These are phyloP conservation scores for Porites australiensis DNA, from an alignment of 64 coral and sea anemone species.

Conservation along the genomic window DNA sequence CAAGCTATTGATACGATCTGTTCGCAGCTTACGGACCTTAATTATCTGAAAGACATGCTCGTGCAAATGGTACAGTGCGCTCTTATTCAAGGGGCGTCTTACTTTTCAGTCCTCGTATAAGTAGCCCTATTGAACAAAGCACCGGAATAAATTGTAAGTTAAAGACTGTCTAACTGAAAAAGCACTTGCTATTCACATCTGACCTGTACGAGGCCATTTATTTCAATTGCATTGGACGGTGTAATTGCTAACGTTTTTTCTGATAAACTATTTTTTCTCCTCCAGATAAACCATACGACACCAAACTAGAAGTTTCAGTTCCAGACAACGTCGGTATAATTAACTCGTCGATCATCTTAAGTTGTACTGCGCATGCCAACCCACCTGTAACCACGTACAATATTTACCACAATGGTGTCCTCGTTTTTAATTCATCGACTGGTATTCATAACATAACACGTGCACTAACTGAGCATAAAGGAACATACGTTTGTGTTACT, in stretches of 20 bases:
- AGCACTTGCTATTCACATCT: too few species aligned
- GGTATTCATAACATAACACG: conserved; percentile 43
- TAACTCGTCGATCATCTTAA: conserved; percentile 46
- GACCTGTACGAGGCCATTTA: too few species aligned
- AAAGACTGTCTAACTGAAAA: too few species aligned
- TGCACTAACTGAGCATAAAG: neutral
- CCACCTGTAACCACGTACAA: conserved; percentile 52
- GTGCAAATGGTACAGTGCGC: too few species aligned
- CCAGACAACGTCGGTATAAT: conserved; percentile 18
- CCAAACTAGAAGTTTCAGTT: conserved; percentile 24
- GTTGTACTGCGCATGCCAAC: conserved; percentile 51
- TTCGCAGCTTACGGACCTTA: too few species aligned
- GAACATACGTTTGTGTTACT: conserved; percentile 49
- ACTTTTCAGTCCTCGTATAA: too few species aligned
- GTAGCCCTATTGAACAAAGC: too few species aligned
- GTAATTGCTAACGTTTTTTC: neutral
- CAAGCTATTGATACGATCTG: too few species aligned
- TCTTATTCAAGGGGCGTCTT: too few species aligned
- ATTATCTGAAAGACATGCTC: too few species aligned
- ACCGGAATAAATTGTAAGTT: too few species aligned
- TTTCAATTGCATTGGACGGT: too few species aligned
- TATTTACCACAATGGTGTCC: conserved; percentile 48
- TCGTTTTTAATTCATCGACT: conserved; percentile 21
- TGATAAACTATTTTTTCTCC: neutral
- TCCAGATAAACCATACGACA: conserved; percentile 63